Base-by-base conservation (phyloP, 2,113 vertebrate species). In the Tauraco erythrolophus region DNA sequence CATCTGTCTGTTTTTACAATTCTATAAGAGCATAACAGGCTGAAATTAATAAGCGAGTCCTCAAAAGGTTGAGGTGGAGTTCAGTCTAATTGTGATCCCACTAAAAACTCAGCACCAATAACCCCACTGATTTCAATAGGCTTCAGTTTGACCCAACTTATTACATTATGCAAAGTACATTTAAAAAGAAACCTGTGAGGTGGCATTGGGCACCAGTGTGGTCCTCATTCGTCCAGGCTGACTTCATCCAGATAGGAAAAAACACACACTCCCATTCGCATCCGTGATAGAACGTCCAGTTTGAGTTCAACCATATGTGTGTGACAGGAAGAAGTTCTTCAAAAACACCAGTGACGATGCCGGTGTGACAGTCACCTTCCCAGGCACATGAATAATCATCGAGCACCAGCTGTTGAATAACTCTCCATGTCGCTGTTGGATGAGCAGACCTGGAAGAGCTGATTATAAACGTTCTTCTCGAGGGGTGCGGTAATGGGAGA, bases 181-280 rank as follows among this genome's bases (percentile, higher is more conserved):
- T 45, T 31, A 33, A 68, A 27, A 15, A 18, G 24, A 43, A 31
- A 3, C 31, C 11, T 12, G 45, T 6, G 31, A 0, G 9, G 51
- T 48, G 51, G 23, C 25, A 18, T 14, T 31, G 50, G n/a, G 11
- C 30, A 22, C 43, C 12, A 31, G 27, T 31, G 31, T 6, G 18
- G 48, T 19, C 14, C 7, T 37, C 19, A 3, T 5, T 19, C 11
- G 0, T 15, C n/a, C 62, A 15, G 17, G 25, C 41, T 31, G n/a
- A 22, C 70, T 37, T 45, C 33, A 33, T 35, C 57, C 57, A 7
- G 50, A 7, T 46, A 60, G 39, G 54, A 27, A 60, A 58, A 66
- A 25, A 5, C 28, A 6, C 1, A 2, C 19, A 7, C 14, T 1
- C 5, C 10, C 6, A 0, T 46, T 68, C 1, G 0, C 23, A 33